Conservation (phyloP, 2,888 invertebrate genomes). For the Disparrhopalites patrizii region DNA sequence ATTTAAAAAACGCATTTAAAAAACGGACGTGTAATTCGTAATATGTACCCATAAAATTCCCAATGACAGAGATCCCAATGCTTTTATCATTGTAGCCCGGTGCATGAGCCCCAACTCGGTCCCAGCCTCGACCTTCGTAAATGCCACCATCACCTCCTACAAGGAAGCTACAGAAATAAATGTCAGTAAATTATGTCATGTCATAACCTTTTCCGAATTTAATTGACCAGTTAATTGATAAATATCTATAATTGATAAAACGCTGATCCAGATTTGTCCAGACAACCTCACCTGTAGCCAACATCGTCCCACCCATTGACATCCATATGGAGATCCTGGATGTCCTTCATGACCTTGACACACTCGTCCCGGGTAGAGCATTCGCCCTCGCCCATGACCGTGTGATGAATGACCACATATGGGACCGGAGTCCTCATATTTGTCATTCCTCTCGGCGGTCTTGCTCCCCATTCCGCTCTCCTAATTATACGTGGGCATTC, state of each 20-base stretch:
- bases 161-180: slow-evolving; percentile 59
- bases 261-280: not conserved
- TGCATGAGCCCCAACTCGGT: slow-evolving; percentile 69
- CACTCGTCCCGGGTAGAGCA: slow-evolving; percentile 66
- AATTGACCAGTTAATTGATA: too few species aligned
- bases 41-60: slow-evolving; percentile 65
- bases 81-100: slow-evolving; percentile 64
- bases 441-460: slow-evolving; percentile 44
- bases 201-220: too few species aligned
- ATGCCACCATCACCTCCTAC: slow-evolving; percentile 67
- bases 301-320: slow-evolving; percentile 56
- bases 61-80: slow-evolving; percentile 68
- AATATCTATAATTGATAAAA: not conserved
- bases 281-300: slow-evolving; percentile 57
- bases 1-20: not conserved
- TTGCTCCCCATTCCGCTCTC: slow-evolving; percentile 61
- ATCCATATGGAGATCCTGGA: slow-evolving; percentile 64
- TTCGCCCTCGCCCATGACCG: slow-evolving; percentile 44
- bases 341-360: slow-evolving; percentile 59
- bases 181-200: too few species aligned
- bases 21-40: not conserved
- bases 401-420: slow-evolving; percentile 64
- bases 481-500: slow-evolving; percentile 58
- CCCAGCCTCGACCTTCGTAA: slow-evolving; percentile 58
- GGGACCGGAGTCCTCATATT: slow-evolving; percentile 59